Evolutionary conservation across 2,113 vertebrate species (phyloP), one percentile per base, ranked within the genome.

Genomic region (Cephalopterus ornatus): DNA sequence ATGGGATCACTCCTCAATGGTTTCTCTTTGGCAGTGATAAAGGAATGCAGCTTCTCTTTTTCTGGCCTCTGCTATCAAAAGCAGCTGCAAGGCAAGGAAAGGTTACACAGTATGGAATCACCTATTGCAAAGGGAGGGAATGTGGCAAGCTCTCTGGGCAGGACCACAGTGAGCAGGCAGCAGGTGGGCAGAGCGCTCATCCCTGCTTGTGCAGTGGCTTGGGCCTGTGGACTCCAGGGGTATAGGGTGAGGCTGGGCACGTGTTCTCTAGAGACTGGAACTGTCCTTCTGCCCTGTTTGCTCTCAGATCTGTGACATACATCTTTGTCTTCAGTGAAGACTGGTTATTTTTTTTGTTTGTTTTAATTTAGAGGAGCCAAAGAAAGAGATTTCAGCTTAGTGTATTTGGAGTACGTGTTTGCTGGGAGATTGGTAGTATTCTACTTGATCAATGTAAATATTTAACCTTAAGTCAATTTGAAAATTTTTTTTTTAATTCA

Each of bases 321-420:
- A 59, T 89, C 94, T 92, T 93, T 97, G 99, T 99, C 99, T 99
- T 99, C 99, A 98, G 97, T 99, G 99, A 99, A 99, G 99, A 99
- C 98, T 93, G 92, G 97, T 98, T 97, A 94, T 96, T 97, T 96
- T 91, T 55, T 89, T 86, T 50, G 77, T 97, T 97, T 94, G 89
- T 97, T 98, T 96, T 96, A 87, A 95, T 96, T 98, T 97, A 97
- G 97, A 98, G 97, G 97, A 98, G 98, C 98, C 98, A 98, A 98
- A 98, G 98, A 98, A 96, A 96, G 95, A 97, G 92, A 96, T 98
- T 98, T 98, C 97, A 97, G 97, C 98, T 98, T 98, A 98, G 97
- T 98, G 98, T 97, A 96, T 97, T 97, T 98, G 98, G 98, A 98
- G 98, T 98, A 97, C 95, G 96, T 95, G 98, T 98, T 99, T 98